Evolutionary conservation across 2,113 vertebrate genomes (phyloP).

Genomic region (Cricetomys ansorgei): DNA sequence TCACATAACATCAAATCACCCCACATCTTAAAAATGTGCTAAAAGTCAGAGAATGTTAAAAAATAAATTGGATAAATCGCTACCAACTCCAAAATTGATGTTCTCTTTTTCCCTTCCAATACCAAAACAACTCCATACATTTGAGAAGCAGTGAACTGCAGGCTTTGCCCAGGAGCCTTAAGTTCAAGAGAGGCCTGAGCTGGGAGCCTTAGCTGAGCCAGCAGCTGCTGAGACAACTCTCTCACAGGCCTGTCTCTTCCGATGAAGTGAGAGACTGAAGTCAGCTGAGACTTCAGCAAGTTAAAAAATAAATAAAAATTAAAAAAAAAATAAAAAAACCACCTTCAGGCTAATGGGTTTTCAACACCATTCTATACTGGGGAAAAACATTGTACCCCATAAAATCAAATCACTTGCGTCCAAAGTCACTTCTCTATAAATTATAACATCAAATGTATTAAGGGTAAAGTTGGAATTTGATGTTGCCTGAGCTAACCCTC

Average conservation of each 20-base stretch:
- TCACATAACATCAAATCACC: background rate
- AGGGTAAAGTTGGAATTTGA: constrained; percentile 47
- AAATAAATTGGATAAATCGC: background rate
- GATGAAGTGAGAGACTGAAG: constrained; percentile 31
- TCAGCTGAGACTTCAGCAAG: constrained; percentile 31
- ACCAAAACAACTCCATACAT: constrained; percentile 55
- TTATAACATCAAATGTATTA: constrained; percentile 35
- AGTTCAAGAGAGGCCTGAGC: constrained; percentile 48
- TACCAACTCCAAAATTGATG: constrained; percentile 1
- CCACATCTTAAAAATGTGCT: constrained; percentile 2
- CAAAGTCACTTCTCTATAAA: constrained; percentile 59
- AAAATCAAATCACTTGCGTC: constrained; percentile 59
- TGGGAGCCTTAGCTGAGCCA: constrained; percentile 46
- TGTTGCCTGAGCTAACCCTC: background rate
- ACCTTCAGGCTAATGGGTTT: constrained; percentile 57
- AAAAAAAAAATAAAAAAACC: no score
- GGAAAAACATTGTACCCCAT: background rate
- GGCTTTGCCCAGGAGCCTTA: constrained; percentile 49
- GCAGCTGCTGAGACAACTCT: constrained; percentile 46
- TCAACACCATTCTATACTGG: background rate
- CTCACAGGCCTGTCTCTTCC: constrained; percentile 21
- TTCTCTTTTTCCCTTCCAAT: constrained; percentile 44
- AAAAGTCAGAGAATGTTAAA: constrained; percentile 2
- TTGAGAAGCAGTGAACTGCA: constrained; percentile 8
- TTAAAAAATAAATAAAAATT: no score